Evolutionary conservation across 2,113 vertebrate species (phyloP), one percentile per base, ranked within the genome.

Genomic region (Beaufortia kweichowensis): DNA sequence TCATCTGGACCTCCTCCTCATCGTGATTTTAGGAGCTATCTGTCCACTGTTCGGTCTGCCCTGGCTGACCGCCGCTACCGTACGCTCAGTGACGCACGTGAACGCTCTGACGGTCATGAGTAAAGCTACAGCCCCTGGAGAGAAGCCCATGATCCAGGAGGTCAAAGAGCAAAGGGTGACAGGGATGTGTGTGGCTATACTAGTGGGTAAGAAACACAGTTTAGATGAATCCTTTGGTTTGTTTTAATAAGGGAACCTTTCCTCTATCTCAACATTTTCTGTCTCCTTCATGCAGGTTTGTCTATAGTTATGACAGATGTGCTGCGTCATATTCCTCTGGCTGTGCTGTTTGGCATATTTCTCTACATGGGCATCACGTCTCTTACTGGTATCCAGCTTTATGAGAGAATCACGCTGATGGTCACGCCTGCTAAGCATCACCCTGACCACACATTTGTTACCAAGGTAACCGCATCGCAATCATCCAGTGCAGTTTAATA

Each of bases 351-450:
- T 0, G 97, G 97, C 21, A 96, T 99, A 84, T 99, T 99, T 89
- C 91, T 99, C 33, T 99, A 99, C 88, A 99, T 99, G 97, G 97
- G 97, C 6, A 93, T 99, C 83, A 99, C 97, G 0, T 99, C 97
- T 0, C 91, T 99, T 83, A 98, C 96, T 0, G 97, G 97, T 64
- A 98, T 99, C 89, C 96, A 98, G 86, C 92, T 99, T 59, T 98
- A 97, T 0, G 96, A 98, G 80, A 94, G 97, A 43, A 94, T 99
- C 78, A 91, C 97, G 2, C 95, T 99, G 1, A 96, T 99, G 91
- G 92, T 96, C 86, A 98, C 98, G 78, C 97, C 97, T 0, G 92
- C 96, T 70, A 99, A 99, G 75, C 96, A 99, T 84, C 97, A 99
- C 78, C 97, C 97, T 0, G 97, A 99, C 82, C 96, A 98, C 88